Base-by-base conservation (phyloP, 2,113 vertebrate genomes). In the Thamnaconus septentrionalis region DNA sequence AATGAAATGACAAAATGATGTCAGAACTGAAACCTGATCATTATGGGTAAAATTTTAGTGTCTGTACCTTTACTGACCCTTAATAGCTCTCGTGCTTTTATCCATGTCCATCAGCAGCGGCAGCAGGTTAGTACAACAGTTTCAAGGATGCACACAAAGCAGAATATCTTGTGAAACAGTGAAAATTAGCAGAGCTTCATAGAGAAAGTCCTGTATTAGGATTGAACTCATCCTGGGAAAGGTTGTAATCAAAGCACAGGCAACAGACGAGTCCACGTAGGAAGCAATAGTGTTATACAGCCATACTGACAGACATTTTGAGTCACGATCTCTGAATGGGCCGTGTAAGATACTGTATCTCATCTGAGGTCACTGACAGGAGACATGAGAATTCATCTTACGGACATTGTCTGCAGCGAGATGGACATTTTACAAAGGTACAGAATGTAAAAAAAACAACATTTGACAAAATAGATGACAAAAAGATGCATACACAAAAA, bases 171-270 rank as follows among this genome's bases (percentile, higher is more conserved):
- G 18, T 31, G 18, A 31, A 31, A 48, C 9, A 61, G 8, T 51
- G 9, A 57, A 45, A 7, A 45, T 31, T 31, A 31, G 18, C 18
- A 31, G 18, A 31, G 18, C 18, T 31, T 31, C 44, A 45, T 5
- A 45, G 5, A 45, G 44, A 45, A 45, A 45, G 44, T 45, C 7
- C 44, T 45, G 44, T 45, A 6, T 45, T 45, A 45, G 7, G 40
- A 8, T 55, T 55, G 8, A 1, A 31, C 18, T 31, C 18, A 31
- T 31, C 31, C 39, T 31, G 45, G 84, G 82, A 85, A 66, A 87
- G 90, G 85, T 78, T 42, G 71, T 6, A 58, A 62, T 56, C 53
- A 92, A 88, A 91, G 86, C 89, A 93, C 87, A 69, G 71, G 66
- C 73, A 69, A 83, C 81, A 76, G 66, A 76, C 75, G 69, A 51